Evolutionary conservation across 2,113 vertebrate genomes (phyloP).

Genomic region (Odocoileus hemionus): DNA sequence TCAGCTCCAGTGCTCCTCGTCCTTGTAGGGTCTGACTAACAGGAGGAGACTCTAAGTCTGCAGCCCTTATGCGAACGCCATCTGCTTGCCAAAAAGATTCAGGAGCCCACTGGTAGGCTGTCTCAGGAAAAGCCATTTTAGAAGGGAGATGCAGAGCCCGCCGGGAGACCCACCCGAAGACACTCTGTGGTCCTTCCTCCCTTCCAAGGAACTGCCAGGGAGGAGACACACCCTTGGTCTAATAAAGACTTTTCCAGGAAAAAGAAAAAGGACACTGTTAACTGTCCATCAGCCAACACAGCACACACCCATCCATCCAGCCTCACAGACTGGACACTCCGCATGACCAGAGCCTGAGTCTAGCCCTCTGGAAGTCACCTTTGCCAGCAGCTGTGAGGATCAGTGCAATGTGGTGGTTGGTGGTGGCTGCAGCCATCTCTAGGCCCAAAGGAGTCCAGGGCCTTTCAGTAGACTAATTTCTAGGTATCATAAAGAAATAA

Average conservation of each 20-base stretch:
- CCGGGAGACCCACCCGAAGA: background rate
- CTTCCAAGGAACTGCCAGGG: background rate
- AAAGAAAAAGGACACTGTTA: background rate
- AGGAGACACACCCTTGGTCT: background rate
- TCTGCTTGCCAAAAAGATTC: background rate
- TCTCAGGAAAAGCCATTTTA: background rate
- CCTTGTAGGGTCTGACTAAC: background rate
- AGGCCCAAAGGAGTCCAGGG: background rate
- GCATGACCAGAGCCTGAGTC: background rate
- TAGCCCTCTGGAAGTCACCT: background rate
- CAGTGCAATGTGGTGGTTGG: background rate
- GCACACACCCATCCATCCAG: background rate
- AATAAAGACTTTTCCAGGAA: background rate
- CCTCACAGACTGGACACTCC: background rate
- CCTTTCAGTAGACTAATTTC: background rate
- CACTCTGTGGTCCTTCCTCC: background rate
- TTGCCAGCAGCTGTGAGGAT: background rate
- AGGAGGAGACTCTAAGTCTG: background rate
- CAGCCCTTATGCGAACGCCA: background rate
- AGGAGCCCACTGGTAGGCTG: background rate
- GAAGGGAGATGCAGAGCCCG: background rate
- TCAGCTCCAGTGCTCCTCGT: background rate
- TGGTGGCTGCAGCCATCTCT: background rate
- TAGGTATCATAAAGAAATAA: background rate
- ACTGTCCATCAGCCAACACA: background rate